Conservation (phyloP, 2,888 invertebrate species). For the Athalia cordata region DNA sequence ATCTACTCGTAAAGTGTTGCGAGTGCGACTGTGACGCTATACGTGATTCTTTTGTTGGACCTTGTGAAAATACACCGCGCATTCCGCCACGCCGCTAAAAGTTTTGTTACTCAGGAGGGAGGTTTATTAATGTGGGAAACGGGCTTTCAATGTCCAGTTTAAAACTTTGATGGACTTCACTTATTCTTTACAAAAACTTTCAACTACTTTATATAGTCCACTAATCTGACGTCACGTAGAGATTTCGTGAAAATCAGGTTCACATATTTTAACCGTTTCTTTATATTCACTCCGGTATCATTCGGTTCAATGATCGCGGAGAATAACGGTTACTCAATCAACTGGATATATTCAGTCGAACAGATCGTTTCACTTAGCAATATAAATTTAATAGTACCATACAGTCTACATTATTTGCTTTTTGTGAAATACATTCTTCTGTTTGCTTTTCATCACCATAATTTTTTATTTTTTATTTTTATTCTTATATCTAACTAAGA, state of each 20-base stretch:
- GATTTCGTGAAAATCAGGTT: neutral
- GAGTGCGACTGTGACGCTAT: conserved; percentile 6
- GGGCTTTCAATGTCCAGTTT: conserved; percentile 22
- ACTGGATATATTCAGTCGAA: too few species aligned
- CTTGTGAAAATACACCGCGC: neutral
- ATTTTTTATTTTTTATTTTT: too few species aligned
- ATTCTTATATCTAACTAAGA: too few species aligned
- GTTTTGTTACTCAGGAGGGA: conserved; percentile 23
- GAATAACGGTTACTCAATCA: too few species aligned
- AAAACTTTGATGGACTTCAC: conserved; percentile 25
- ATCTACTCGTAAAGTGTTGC: conserved; percentile 18
- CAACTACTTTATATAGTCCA: conserved; percentile 4
- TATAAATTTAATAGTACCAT: too few species aligned
- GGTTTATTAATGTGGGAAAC: conserved; percentile 27
- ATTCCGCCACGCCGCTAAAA: neutral
- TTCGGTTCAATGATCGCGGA: too few species aligned
- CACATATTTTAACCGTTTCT: neutral
- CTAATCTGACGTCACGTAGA: neutral
- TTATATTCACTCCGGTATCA: neutral
- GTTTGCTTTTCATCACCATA: too few species aligned
- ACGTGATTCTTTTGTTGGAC: conserved; percentile 30
- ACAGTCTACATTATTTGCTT: too few species aligned
- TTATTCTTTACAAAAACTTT: neutral
- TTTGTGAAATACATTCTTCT: too few species aligned
- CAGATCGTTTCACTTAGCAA: too few species aligned